Conservation (phyloP, 1,140 invertebrate species). For the Caerostris extrusa region DNA sequence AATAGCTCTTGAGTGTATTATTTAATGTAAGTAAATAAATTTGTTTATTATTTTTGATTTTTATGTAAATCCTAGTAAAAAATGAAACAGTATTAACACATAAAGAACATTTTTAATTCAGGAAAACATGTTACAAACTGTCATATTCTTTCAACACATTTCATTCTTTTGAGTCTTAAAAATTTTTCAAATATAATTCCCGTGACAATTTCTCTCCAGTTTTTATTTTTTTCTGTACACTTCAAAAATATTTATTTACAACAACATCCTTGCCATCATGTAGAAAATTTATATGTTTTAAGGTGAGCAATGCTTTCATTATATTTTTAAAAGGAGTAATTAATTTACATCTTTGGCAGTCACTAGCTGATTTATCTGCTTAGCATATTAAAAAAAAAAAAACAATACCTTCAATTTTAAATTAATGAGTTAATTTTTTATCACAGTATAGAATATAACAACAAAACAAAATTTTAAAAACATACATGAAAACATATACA, state of each 20-base stretch:
- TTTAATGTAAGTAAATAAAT: too few species aligned
- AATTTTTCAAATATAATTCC: slow-evolving; percentile 49
- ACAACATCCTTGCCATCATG: slow-evolving; percentile 3
- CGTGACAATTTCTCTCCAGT: neutral
- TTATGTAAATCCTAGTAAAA: neutral
- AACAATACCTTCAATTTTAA: neutral
- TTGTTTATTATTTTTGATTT: too few species aligned
- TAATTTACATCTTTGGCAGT: slow-evolving; percentile 17
- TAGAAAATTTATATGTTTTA: slow-evolving; percentile 34
- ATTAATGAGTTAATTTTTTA: neutral
- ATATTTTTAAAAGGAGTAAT: neutral
- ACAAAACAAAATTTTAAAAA: too few species aligned
- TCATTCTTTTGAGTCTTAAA: slow-evolving; percentile 6
- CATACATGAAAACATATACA: too few species aligned
- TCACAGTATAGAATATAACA: neutral
- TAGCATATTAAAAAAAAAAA: too few species aligned
- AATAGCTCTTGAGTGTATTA: too few species aligned
- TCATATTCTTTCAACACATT: slow-evolving; percentile 23
- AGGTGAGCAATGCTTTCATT: slow-evolving; percentile 27
- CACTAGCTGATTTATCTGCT: slow-evolving; percentile 8
- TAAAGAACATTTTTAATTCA: slow-evolving; percentile 64
- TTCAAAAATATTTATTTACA: slow-evolving; percentile 62
- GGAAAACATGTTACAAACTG: slow-evolving; percentile 57
- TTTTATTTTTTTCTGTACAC: neutral
- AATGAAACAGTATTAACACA: slow-evolving; percentile 27